Percentiles rank a stretch among this genome's conserved stretches.
These are phyloP conservation scores for Glossophaga mutica DNA, from an alignment of 2,797 vertebrate species.

Conservation along the genomic window DNA sequence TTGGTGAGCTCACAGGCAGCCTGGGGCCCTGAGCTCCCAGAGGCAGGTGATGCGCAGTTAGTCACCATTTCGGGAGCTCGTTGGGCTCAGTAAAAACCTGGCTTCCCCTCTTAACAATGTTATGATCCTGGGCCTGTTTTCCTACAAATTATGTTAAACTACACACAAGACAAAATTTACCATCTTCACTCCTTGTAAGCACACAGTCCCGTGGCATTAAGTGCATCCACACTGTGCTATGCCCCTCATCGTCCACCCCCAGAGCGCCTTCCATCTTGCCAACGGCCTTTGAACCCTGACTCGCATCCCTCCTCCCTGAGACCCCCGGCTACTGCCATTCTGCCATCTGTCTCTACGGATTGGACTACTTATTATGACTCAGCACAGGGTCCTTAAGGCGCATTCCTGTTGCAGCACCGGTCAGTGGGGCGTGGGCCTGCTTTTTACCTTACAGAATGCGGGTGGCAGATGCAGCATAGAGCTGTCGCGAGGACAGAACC, in stretches of 20 bases:
- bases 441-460: neutral
- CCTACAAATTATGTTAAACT: neutral
- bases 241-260: neutral
- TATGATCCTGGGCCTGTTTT: neutral
- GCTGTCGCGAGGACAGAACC: neutral
- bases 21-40: neutral
- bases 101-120: neutral
- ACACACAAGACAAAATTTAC: neutral
- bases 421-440: neutral
- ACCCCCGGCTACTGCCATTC: neutral
- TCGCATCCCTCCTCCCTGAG: neutral
- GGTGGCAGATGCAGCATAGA: neutral
- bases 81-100: neutral
- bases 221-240: rapidly evolving
- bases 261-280: neutral
- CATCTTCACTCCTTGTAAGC: neutral
- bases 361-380: neutral
- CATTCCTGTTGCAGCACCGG: rapidly evolving
- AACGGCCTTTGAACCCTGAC: neutral
- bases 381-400: neutral
- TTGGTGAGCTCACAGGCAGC: neutral
- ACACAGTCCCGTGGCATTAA: neutral
- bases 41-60: neutral
- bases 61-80: neutral
- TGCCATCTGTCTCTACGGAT: neutral